Base-by-base conservation (phyloP, 2,797 vertebrate genomes). In the Hydrophis major region DNA sequence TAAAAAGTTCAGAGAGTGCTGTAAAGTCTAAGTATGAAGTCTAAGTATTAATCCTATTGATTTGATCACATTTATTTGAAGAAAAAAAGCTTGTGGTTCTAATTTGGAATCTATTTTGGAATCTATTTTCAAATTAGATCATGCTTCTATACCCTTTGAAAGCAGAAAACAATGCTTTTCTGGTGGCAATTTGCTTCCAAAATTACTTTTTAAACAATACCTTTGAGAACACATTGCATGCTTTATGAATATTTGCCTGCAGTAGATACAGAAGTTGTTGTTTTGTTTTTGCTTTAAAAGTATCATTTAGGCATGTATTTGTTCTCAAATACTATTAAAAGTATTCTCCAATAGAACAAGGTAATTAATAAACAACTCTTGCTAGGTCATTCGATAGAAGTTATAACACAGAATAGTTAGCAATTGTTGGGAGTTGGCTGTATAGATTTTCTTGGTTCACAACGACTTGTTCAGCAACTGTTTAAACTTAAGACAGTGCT, bases 341-440 rank as follows among this genome's bases (percentile, higher is more conserved):
- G 27, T 55, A 14, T 32, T 16, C 2, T 1, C 10, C 42, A 6
- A 0, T 37, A 32, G 2, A 92, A 4, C 2, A 10, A 59, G 87
- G 87, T 32, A 18, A 27, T 92, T 93, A 86, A 63, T 91, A 60
- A 88, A 42, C 10, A 94, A 92, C 86, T 1, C 88, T 86, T 6
- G 0, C 47, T 18, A 11, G n/a, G 27, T 86, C 60, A 0, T 0
- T 1, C 2, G 1, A 0, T 6, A 66, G 57, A 89, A 90, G 20
- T 59, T 78, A 88, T 4, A 69, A 69, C 47, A 28, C 2, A 93
- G 83, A 94, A 90, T 88, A 90, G 66, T 18, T n/a, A 2, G 2
- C 14, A 0, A 74, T 74, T 37, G 16, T 74, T 37, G 32, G 32
- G 69, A 37, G 3, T 78, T 78, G 32, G 69, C 18, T 78, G 0